Percentiles rank a stretch among this genome's conserved stretches.
Evolutionary conservation across 2,888 invertebrate species (phyloP).

Genomic region (Elysia crispata): DNA sequence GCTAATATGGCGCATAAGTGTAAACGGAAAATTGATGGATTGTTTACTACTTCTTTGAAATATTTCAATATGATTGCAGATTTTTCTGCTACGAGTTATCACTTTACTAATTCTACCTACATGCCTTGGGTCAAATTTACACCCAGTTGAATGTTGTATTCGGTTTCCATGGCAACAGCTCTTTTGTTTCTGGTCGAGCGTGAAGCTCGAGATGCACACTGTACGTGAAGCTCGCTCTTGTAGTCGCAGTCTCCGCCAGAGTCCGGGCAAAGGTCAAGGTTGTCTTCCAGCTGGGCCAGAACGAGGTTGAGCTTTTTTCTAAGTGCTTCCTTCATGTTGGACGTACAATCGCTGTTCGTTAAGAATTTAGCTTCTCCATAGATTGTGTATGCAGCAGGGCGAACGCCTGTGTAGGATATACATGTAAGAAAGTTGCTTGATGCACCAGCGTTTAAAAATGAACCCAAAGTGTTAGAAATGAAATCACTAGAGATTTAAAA

Average conservation of each 20-base stretch:
- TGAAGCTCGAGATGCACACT: neutral
- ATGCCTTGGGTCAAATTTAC: no score
- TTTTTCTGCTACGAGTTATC: no score
- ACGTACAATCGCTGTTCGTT: constrained; percentile 58
- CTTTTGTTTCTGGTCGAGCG: neutral
- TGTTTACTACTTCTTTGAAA: no score
- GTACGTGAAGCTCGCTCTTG: neutral
- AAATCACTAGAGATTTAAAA: no score
- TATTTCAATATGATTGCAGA: no score
- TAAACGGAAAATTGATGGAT: no score
- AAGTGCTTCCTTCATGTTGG: constrained; percentile 51
- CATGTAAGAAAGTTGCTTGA: no score
- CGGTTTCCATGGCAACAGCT: neutral
- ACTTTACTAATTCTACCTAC: no score
- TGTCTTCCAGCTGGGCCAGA: constrained; percentile 55
- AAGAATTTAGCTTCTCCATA: constrained; percentile 55
- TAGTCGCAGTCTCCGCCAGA: constrained; percentile 51
- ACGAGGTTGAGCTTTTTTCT: constrained; percentile 49
- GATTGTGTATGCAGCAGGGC: constrained; percentile 25
- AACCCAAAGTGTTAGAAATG: no score
- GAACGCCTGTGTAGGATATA: constrained; percentile 16
- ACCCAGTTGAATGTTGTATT: no score
- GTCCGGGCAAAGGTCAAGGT: constrained; percentile 58
- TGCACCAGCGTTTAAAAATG: no score
- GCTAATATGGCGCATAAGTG: no score